A percentile compares a stretch with the other conserved stretches of the same genome.
Conservation (phyloP, 2,888 invertebrate genomes). For the Temnothorax unifasciatus region DNA sequence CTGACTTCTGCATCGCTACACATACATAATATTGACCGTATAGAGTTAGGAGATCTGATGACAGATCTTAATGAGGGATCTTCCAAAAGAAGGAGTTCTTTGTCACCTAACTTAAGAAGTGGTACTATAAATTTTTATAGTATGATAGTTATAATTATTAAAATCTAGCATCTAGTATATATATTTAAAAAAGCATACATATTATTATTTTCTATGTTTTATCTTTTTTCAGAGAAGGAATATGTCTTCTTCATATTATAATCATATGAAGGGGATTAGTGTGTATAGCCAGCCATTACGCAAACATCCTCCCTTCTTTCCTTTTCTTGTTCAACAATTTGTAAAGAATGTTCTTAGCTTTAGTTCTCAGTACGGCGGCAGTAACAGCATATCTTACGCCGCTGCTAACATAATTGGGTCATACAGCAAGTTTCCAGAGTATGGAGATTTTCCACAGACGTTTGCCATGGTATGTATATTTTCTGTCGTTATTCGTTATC, state of each 20-base stretch:
- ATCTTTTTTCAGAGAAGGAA: neutral
- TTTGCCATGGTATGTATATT: slow-evolving; percentile 93
- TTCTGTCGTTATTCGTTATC: neutral
- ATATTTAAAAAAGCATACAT: neutral
- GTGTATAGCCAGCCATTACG: slow-evolving; percentile 63
- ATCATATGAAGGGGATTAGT: too few species aligned
- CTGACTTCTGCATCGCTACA: neutral
- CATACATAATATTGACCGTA: neutral
- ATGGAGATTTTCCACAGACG: slow-evolving; percentile 96
- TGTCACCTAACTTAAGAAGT: neutral
- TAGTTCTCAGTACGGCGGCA: slow-evolving; percentile 96
- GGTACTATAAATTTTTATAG: neutral
- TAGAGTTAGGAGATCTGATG: neutral
- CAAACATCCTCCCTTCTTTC: slow-evolving; percentile 74
- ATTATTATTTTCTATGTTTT: neutral
- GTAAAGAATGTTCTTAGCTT: slow-evolving; percentile 93
- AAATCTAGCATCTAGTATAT: neutral
- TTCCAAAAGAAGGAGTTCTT: neutral
- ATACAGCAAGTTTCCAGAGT: slow-evolving; percentile 94
- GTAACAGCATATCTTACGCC: slow-evolving; percentile 95
- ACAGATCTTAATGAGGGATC: neutral
- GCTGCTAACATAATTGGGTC: slow-evolving; percentile 95
- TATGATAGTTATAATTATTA: neutral
- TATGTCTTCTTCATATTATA: too few species aligned
- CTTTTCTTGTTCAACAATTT: slow-evolving; percentile 90